phyloP scores from a whole-genome alignment of 2,888 invertebrate genomes.

The Melangyna quadrimaculata region DNA sequence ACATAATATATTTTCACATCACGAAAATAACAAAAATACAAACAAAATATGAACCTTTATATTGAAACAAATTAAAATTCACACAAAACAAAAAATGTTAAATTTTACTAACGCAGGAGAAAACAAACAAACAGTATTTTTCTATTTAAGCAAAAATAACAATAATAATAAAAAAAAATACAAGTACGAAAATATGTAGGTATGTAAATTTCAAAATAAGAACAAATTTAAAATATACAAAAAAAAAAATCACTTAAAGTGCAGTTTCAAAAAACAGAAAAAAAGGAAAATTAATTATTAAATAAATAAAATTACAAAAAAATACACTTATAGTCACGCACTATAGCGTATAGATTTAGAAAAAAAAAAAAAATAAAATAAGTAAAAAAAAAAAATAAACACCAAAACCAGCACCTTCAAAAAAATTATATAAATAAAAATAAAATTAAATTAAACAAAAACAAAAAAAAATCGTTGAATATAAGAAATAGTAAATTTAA shows the following conservation, averaged over 20 bases:
- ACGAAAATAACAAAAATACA: slow-evolving; percentile 34
- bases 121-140: slow-evolving; percentile 41
- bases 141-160: slow-evolving; percentile 36
- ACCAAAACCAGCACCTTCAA: slow-evolving; percentile 65
- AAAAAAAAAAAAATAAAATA: slow-evolving; percentile 5
- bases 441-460: slow-evolving; percentile 7
- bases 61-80: slow-evolving; percentile 52
- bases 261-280: slow-evolving; percentile 49
- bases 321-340: slow-evolving; percentile 26
- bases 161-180: slow-evolving; percentile 16
- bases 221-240: slow-evolving; percentile 38
- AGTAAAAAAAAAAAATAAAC: slow-evolving; percentile 41
- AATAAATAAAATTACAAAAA: not conserved
- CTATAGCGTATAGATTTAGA: slow-evolving; percentile 24
- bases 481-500: slow-evolving; percentile 67
- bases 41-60: slow-evolving; percentile 47
- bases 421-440: not conserved
- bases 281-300: too few relatives aligned
- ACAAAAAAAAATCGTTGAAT: slow-evolving; percentile 39
- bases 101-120: slow-evolving; percentile 60
- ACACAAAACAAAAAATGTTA: slow-evolving; percentile 55
- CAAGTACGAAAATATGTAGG: slow-evolving; percentile 11
- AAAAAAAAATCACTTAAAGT: slow-evolving; percentile 47
- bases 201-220: slow-evolving; percentile 29
- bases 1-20: slow-evolving; percentile 63